phyloP scores from a whole-genome alignment of 2,113 vertebrate species.

The Erpornis zantholeuca region DNA sequence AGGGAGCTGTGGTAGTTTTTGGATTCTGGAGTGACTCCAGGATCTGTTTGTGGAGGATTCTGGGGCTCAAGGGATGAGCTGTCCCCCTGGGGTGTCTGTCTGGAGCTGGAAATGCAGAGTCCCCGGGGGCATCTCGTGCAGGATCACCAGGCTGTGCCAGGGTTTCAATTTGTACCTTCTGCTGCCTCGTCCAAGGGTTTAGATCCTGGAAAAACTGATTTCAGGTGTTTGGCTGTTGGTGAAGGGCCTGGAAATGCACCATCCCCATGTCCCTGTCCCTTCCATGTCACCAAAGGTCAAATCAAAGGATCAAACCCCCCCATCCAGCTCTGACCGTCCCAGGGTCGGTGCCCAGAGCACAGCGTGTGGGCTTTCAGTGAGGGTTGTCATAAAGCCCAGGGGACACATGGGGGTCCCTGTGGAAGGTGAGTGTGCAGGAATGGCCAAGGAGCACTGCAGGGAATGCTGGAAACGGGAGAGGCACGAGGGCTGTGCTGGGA shows the following conservation, averaged over 20 bases:
- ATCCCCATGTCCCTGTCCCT: neutral
- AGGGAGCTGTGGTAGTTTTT: neutral
- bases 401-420: neutral
- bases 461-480: neutral
- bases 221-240: neutral
- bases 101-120: neutral
- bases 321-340: fast-evolving
- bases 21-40: neutral
- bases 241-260: neutral
- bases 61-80: neutral
- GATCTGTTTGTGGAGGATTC: neutral
- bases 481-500: neutral
- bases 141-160: neutral
- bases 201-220: neutral
- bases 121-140: neutral
- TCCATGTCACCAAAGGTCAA: neutral
- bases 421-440: neutral
- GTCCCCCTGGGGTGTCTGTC: neutral
- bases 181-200: neutral
- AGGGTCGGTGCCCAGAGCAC: neutral
- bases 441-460: neutral
- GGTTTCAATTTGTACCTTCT: neutral
- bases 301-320: neutral
- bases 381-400: neutral
- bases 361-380: neutral